Evolutionary conservation across 2,113 vertebrate genomes (phyloP), one percentile per base, ranked within the genome.

Genomic region (Phasianus colchicus): DNA sequence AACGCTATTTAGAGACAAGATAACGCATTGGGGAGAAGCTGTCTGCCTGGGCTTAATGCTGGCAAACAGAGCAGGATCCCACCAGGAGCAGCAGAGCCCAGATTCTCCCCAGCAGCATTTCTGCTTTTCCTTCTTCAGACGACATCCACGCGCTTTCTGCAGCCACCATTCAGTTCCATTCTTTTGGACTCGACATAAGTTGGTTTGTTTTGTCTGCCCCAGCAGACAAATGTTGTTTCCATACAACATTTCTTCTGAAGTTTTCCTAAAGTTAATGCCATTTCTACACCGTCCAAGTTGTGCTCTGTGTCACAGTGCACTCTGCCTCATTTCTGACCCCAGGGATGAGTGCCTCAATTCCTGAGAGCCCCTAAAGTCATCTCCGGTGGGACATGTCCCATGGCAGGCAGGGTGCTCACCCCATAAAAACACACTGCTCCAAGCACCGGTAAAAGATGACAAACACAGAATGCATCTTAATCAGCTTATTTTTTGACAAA

Each of bases 1-100:
- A 95, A 87, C 1, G 43, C 90, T 88, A 30, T 71, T 89, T 83
- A 34, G 50, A 89, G 93, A 90, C 66, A 93, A 94, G 92, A 95
- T 88, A 95, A 74, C 2, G 3, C 38, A 20, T 34, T 2, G 57
- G 67, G 91, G 75, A 11, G 45, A 74, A 67, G 79, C 8, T 91
- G 70, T 74, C 91, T 93, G 63, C 66, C 80, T 61, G 45, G 55
- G 50, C 7, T 88, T 58, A 71, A 74, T 15, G 21, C 1, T 2
- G 88, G 58, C 84, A 88, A 90, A 61, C 32, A 90, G 60, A 80
- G 43, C n/a, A 85, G 91, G 89, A 69, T 69, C 65, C 1, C 13
- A 3, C 1, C 21, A 27, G 47, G 54, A 55, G 27, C 6, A 58
- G 32, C 40, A 19, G 66, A 50, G 7, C 10, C n/a, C 50, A 61